phyloP scores from a whole-genome alignment of 2,888 invertebrate genomes.

The Ischnura elegans region DNA sequence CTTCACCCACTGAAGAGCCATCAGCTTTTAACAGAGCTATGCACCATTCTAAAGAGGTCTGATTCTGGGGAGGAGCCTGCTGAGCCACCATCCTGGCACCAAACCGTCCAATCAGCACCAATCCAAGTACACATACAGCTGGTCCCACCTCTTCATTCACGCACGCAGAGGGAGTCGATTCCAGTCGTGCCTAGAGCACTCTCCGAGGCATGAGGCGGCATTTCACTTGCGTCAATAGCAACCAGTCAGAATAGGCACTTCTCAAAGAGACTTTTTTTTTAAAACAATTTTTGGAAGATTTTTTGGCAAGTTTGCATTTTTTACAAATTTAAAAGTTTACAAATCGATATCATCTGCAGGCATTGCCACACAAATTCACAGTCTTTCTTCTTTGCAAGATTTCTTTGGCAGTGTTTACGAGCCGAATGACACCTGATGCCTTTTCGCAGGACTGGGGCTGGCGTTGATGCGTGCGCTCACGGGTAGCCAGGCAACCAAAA shows the following conservation, averaged over 20 bases:
- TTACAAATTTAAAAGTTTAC: constrained; percentile 65
- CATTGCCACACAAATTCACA: constrained; percentile 56
- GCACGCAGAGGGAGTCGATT: neutral
- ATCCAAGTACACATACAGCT: constrained; percentile 5
- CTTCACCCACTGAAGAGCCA: no score
- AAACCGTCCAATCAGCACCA: no score
- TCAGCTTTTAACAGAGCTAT: no score
- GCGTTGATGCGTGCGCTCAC: neutral
- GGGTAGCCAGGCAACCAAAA: constrained; percentile 38
- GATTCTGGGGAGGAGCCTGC: no score
- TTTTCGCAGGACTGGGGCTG: constrained; percentile 34
- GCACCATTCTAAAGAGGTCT: no score
- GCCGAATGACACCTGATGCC: constrained; percentile 55
- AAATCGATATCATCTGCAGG: constrained; percentile 56
- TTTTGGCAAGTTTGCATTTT: constrained; percentile 55
- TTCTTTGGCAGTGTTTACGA: constrained; percentile 59
- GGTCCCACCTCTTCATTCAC: constrained; percentile 11
- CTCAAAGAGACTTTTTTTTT: constrained; percentile 45
- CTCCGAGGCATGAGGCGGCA: constrained; percentile 4
- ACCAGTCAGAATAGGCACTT: constrained; percentile 65
- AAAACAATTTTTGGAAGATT: neutral
- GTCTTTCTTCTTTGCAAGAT: constrained; percentile 47
- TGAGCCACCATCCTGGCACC: no score
- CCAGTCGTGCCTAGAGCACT: neutral
- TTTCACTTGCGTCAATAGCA: neutral